phyloP scores from a whole-genome alignment of 2,113 vertebrate species.

The Actenoides hombroni region DNA sequence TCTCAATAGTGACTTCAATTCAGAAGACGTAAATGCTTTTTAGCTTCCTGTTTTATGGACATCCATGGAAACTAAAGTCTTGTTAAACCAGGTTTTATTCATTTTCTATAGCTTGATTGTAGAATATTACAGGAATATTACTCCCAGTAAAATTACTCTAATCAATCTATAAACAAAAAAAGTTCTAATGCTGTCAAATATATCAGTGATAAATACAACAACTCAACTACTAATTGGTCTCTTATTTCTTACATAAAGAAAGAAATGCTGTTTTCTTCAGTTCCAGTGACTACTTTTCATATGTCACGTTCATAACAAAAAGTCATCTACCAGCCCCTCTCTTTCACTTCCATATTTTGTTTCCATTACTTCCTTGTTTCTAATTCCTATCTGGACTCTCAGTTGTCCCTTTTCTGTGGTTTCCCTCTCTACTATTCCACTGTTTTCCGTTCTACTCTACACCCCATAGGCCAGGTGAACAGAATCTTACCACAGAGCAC shows the following conservation, averaged over 20 bases:
- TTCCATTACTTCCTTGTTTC: not conserved
- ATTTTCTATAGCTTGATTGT: not conserved
- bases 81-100: not conserved
- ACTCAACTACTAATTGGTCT: not conserved
- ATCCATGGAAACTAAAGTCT: not conserved
- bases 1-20: not conserved
- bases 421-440: not conserved
- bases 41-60: not conserved
- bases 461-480: not conserved
- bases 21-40: not conserved
- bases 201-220: not conserved
- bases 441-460: not conserved
- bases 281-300: not conserved
- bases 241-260: not conserved
- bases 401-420: not conserved
- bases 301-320: not conserved
- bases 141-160: not conserved
- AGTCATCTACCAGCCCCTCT: not conserved
- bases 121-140: not conserved
- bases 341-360: not conserved
- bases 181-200: not conserved
- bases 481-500: not conserved
- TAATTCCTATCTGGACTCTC: not conserved
- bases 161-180: not conserved
- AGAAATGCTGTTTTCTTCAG: not conserved